Conservation (phyloP, 2,888 invertebrate species). For the Drosophila vallismaia region DNA sequence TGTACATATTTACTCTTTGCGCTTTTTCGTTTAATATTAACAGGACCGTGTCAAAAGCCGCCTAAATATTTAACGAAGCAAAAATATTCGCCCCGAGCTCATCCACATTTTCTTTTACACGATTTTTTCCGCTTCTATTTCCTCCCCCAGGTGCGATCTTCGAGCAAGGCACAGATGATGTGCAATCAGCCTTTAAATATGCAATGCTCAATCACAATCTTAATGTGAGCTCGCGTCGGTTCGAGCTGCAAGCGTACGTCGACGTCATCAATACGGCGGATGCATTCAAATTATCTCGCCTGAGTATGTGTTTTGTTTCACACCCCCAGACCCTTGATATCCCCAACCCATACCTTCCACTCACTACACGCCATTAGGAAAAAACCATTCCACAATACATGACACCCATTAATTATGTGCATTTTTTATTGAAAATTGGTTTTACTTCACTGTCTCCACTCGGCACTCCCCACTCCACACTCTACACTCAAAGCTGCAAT, state of each 20-base stretch:
- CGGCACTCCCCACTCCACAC: conserved; percentile 7
- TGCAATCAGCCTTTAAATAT: conserved; percentile 95
- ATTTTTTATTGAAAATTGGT: conserved; percentile 75
- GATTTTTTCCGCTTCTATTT: conserved; percentile 67
- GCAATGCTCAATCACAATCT: conserved; percentile 94
- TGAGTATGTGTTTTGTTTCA: conserved; percentile 88
- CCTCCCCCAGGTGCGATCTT: conserved; percentile 92
- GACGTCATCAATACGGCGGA: conserved; percentile 97
- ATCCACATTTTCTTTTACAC: conserved; percentile 25
- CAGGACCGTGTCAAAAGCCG: conserved; percentile 73
- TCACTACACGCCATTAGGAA: not conserved
- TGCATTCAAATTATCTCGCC: conserved; percentile 95
- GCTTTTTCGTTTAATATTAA: conserved; percentile 73
- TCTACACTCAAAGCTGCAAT: conserved; percentile 38
- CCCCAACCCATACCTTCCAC: not conserved
- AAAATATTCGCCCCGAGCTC: conserved; percentile 44
- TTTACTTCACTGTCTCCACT: conserved; percentile 32
- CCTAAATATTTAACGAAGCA: conserved; percentile 74
- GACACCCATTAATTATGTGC: conserved; percentile 70
- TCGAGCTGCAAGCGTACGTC: conserved; percentile 94
- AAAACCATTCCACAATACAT: conserved; percentile 22
- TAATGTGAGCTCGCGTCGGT: conserved; percentile 90
- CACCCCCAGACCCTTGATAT: not conserved
- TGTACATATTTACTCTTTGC: conserved; percentile 73
- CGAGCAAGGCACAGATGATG: conserved; percentile 95